phyloP scores from a whole-genome alignment of 1,140 invertebrate genomes.

The Daktulosphaira vitifoliae region DNA sequence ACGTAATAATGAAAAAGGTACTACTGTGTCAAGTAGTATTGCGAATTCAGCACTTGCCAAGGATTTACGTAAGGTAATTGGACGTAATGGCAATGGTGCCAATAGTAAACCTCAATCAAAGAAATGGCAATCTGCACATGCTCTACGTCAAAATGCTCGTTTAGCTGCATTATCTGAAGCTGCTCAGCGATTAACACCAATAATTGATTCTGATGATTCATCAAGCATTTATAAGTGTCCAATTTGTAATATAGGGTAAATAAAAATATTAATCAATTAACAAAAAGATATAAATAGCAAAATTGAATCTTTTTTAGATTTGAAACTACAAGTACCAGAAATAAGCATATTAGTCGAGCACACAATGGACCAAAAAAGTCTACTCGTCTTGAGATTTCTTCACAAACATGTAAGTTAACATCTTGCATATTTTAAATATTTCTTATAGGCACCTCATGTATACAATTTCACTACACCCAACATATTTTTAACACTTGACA shows the following conservation, averaged over 20 bases:
- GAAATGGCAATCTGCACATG: constrained; percentile 12
- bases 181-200: constrained; percentile 10
- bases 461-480: constrained; percentile 23
- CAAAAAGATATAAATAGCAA: no score
- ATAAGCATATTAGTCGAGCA: constrained; percentile 26
- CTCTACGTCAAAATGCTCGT: constrained; percentile 16
- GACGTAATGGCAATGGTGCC: constrained; percentile 14
- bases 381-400: neutral
- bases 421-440: neutral
- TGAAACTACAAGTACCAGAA: constrained; percentile 25
- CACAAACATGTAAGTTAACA: neutral
- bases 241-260: constrained; percentile 23
- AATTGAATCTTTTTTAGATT: neutral
- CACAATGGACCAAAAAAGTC: constrained; percentile 22
- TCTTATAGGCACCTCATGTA: constrained; percentile 10
- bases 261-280: no score
- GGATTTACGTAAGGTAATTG: constrained; percentile 19
- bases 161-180: constrained; percentile 15
- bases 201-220: constrained; percentile 1
- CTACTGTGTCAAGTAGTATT: constrained; percentile 19
- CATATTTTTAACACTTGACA: neutral
- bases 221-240: constrained; percentile 23
- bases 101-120: neutral
- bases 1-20: constrained; percentile 20
- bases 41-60: constrained; percentile 25